Conservation (phyloP, 2,113 vertebrate species). For the Empidonax traillii region DNA sequence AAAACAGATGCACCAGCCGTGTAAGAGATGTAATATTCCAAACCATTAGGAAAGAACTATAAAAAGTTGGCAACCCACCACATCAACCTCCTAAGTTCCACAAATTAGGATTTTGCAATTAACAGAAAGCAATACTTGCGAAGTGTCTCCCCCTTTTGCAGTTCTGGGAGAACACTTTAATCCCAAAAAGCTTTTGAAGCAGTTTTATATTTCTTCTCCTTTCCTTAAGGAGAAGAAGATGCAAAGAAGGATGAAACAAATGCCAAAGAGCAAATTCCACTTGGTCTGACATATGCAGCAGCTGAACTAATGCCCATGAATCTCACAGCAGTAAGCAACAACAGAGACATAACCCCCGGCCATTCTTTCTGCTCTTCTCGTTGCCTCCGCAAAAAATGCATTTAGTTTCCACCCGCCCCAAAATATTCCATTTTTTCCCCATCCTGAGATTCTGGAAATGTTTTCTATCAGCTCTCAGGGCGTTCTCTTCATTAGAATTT, state of each 20-base stretch:
- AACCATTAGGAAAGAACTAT: neutral
- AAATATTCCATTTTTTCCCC: neutral
- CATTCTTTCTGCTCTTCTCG: neutral
- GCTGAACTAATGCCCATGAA: neutral
- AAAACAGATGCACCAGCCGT: neutral
- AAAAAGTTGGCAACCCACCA: neutral
- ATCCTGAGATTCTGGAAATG: neutral
- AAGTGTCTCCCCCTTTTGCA: neutral
- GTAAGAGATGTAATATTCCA: neutral
- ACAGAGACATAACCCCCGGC: neutral
- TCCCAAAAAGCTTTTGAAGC: neutral
- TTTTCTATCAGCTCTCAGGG: neutral
- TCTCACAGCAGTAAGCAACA: neutral
- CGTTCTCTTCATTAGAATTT: neutral
- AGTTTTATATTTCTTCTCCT: neutral
- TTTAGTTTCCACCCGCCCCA: neutral
- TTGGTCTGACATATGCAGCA: neutral
- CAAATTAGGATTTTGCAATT: neutral
- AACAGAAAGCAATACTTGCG: neutral
- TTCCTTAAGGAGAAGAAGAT: neutral
- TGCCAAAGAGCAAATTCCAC: conserved; percentile 26
- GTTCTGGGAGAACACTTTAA: neutral
- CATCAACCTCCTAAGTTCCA: neutral
- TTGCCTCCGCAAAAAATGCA: neutral
- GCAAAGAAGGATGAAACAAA: neutral